phyloP scores from a whole-genome alignment of 92 coral and sea anemone genomes.

The Palythoa grandiflora region DNA sequence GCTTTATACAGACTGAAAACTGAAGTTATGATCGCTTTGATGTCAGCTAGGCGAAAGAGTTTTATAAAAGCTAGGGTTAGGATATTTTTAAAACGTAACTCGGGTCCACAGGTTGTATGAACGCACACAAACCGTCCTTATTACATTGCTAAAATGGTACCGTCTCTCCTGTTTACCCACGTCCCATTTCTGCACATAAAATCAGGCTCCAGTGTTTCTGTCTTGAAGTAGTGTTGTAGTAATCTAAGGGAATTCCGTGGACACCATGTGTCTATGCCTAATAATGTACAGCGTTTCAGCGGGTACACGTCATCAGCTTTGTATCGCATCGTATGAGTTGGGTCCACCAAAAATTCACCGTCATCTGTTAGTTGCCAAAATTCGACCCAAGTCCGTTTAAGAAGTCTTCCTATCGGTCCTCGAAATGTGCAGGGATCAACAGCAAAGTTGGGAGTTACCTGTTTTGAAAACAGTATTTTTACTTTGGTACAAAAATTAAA shows the following conservation, averaged over 20 bases:
- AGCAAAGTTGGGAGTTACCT: conserved; percentile 28
- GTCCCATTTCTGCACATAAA: conserved; percentile 17
- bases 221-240: conserved; percentile 16
- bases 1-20: too few species aligned
- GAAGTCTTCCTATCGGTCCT: conserved; percentile 36
- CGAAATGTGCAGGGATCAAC: conserved; percentile 22
- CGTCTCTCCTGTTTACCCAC: conserved; percentile 19
- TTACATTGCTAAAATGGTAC: conserved; percentile 6
- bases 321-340: not conserved
- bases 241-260: not conserved
- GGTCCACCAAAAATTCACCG: not conserved
- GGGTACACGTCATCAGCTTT: not conserved
- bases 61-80: too few species aligned
- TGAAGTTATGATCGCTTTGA: too few species aligned
- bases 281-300: not conserved
- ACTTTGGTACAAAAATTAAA: too few species aligned
- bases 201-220: not conserved
- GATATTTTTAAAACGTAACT: too few species aligned
- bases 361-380: conserved; percentile 22
- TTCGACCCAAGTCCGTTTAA: conserved; percentile 37
- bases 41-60: too few species aligned
- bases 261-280: conserved; percentile 39
- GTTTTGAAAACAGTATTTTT: not conserved
- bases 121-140: too few species aligned
- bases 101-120: too few species aligned